These are phyloP conservation scores for Proterorhinus semilunaris DNA, from an alignment of 2,113 vertebrate species.

Conservation along the genomic window DNA sequence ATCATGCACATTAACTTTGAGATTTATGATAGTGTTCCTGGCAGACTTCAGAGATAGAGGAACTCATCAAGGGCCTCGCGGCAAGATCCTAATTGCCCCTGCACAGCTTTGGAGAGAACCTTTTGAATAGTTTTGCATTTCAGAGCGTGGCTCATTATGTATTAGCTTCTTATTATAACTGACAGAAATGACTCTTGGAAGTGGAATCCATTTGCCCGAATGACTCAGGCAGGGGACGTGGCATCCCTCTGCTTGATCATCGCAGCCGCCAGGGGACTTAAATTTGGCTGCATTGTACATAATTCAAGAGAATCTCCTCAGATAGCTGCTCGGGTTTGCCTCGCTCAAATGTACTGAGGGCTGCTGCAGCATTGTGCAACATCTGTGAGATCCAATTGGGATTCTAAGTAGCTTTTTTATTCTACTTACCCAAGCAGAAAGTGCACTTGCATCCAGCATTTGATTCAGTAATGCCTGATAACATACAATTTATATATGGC, in stretches of 20 bases:
- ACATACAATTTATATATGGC: slow-evolving; percentile 76
- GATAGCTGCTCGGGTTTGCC: slow-evolving; percentile 33
- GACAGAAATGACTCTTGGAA: slow-evolving; percentile 67
- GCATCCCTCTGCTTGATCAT: slow-evolving; percentile 58
- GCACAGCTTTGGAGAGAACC: slow-evolving; percentile 58
- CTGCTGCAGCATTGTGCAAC: slow-evolving; percentile 38
- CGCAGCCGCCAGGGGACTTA: slow-evolving; percentile 43
- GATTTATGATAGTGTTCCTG: slow-evolving; percentile 45
- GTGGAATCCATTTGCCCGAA: slow-evolving; percentile 61
- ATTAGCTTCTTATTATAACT: slow-evolving; percentile 68
- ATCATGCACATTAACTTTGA: slow-evolving; percentile 53
- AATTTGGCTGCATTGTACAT: slow-evolving; percentile 59
- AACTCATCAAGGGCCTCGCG: slow-evolving; percentile 51
- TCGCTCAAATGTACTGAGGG: slow-evolving; percentile 31
- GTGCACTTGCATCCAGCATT: slow-evolving; percentile 66
- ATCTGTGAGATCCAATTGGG: slow-evolving; percentile 48
- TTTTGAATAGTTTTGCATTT: slow-evolving; percentile 66
- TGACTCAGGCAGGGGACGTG: slow-evolving; percentile 51
- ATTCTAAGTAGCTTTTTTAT: slow-evolving; percentile 66
- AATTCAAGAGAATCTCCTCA: slow-evolving; percentile 63
- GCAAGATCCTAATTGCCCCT: slow-evolving; percentile 63
- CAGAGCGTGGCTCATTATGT: slow-evolving; percentile 60
- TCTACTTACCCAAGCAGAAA: slow-evolving; percentile 69
- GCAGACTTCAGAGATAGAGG: slow-evolving; percentile 49
- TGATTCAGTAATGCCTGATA: slow-evolving; percentile 72